These are phyloP conservation scores for Sesamia inferens DNA, from an alignment of 2,888 invertebrate species.

Conservation along the genomic window DNA sequence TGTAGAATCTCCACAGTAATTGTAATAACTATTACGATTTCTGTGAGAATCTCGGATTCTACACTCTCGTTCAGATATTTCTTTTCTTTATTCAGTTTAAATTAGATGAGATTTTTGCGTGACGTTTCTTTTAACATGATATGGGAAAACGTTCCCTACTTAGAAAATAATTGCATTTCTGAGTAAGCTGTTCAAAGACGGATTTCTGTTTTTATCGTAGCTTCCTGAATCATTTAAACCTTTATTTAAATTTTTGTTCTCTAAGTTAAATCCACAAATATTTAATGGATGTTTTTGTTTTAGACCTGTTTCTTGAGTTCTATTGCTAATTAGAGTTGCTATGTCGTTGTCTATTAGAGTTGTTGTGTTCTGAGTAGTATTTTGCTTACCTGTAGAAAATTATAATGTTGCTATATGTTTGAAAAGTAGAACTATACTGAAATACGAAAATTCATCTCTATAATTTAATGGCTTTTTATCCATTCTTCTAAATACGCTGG, in stretches of 20 bases:
- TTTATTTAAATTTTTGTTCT: conserved; percentile 10
- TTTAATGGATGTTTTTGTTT: conserved; percentile 10
- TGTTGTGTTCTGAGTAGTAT: too few species aligned
- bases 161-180: conserved; percentile 36
- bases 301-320: not conserved
- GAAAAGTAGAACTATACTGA: not conserved
- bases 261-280: conserved; percentile 16
- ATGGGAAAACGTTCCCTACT: conserved; percentile 13
- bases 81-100: not conserved
- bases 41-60: too few species aligned
- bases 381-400: too few species aligned
- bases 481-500: too few species aligned
- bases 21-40: too few species aligned
- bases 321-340: not conserved
- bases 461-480: not conserved
- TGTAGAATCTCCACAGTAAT: too few species aligned
- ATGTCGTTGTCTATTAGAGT: too few species aligned
- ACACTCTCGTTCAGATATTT: too few species aligned
- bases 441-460: not conserved
- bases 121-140: not conserved
- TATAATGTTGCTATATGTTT: too few species aligned
- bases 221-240: conserved; percentile 27
- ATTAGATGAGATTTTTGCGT: conserved; percentile 1
- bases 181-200: conserved; percentile 39
- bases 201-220: conserved; percentile 30